Conservation (phyloP, 2,888 invertebrate species). For the Clusia tigrina region DNA sequence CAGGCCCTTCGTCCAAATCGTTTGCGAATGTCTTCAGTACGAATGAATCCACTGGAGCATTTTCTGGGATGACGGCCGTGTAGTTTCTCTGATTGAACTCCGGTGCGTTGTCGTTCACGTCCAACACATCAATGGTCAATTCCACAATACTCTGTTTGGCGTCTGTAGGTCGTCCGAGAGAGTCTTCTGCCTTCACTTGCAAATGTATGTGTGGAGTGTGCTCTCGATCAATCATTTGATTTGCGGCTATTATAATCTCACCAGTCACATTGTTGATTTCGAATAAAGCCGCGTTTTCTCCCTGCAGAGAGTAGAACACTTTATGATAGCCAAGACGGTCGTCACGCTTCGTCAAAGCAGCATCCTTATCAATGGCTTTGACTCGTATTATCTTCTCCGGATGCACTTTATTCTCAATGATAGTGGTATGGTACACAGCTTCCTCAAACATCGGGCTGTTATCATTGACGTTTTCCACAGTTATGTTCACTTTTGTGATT, state of each 20-base stretch:
- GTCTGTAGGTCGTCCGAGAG: conserved; percentile 74
- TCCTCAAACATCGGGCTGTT: conserved; percentile 77
- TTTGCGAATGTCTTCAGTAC: conserved; percentile 75
- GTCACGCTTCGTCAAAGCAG: conserved; percentile 69
- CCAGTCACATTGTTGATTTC: conserved; percentile 76
- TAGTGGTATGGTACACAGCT: conserved; percentile 74
- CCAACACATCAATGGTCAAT: conserved; percentile 74
- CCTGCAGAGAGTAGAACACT: conserved; percentile 75
- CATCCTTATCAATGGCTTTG: conserved; percentile 76
- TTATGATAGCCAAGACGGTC: conserved; percentile 72
- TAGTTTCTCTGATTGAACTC: conserved; percentile 72
- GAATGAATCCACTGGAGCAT: conserved; percentile 72
- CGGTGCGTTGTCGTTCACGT: conserved; percentile 83
- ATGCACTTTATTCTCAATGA: conserved; percentile 74
- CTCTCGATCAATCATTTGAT: conserved; percentile 77
- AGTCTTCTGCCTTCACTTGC: conserved; percentile 78
- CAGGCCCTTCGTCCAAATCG: conserved; percentile 80
- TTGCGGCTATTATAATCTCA: conserved; percentile 71
- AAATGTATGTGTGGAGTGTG: conserved; percentile 74
- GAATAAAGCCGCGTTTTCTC: conserved; percentile 78
- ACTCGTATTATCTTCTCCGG: conserved; percentile 75
- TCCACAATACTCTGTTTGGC: conserved; percentile 72
- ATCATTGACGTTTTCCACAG: conserved; percentile 80
- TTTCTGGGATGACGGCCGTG: conserved; percentile 79
- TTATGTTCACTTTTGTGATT: conserved; percentile 73